Base-by-base conservation (phyloP, 2,113 vertebrate genomes). In the Caracal caracal region DNA sequence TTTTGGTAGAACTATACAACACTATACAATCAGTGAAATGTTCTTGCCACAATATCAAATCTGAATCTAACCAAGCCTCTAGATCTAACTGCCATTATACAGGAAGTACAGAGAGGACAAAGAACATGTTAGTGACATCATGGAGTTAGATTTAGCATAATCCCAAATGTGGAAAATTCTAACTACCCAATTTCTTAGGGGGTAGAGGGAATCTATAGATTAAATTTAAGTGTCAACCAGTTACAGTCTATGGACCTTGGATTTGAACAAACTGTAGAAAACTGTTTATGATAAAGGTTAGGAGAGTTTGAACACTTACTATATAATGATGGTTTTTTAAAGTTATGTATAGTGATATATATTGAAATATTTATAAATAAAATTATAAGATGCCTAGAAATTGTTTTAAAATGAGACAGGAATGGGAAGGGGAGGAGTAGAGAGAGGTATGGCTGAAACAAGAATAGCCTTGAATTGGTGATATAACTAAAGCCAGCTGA, bases 251-350 rank as follows among this genome's bases (percentile, higher is more conserved):
- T 96, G 49, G 30, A 75, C 37, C 56, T 85, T 95, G 70, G 28
- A 59, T 95, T 92, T 84, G 30, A 94, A 79, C 47, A 90, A 81
- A 97, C 8, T 33, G 0, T 85, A 78, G 24, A 53, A 91, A 93
- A 70, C 59, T n/a, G 24, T 80, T 88, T 40, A 63, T 90, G n/a
- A 24, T 87, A 59, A 71, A 80, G 28, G 84, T 91, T n/a, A 16
- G 63, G 35, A 88, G 12, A 90, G 47, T 81, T 90, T 94, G 56
- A 89, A 59, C 65, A 81, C 9, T 26, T 20, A 76, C 17, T 90
- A 26, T 49, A n/a, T 59, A 83, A 28, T 83, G 4, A 71, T 85
- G 33, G 59, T 63, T 95, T 88, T 87, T 89, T 15, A 84, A 80
- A 71, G 56, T 80, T 91, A 33, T 63, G 28, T 90, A n/a, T 59